Evolutionary conservation across 23 tunicate species (phyloP).

Genomic region (Styela clava): DNA sequence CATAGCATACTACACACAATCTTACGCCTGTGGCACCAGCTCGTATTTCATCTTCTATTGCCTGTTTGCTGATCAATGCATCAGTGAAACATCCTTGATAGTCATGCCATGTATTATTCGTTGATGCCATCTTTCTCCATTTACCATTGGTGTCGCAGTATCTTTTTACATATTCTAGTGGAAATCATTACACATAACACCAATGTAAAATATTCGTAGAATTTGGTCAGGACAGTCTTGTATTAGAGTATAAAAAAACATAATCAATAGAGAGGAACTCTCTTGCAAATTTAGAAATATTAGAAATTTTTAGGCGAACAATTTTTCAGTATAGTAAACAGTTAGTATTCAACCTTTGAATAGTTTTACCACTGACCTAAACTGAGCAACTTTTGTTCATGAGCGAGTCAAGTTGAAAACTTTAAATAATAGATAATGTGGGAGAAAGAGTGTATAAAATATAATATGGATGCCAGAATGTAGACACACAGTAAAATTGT

Average conservation of each 20-base stretch:
- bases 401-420: no score
- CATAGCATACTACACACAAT: conserved; percentile 4
- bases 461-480: no score
- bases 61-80: neutral
- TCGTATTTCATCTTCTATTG: neutral
- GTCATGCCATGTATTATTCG: neutral
- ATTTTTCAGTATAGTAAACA: no score
- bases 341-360: no score
- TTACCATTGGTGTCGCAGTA: conserved; percentile 26
- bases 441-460: no score
- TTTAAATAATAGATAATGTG: no score
- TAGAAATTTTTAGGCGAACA: no score
- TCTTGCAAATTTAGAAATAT: neutral
- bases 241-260: neutral
- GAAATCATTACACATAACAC: neutral
- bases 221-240: neutral
- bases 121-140: neutral
- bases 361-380: no score
- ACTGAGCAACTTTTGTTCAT: no score
- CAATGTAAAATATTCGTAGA: neutral
- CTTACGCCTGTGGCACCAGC: neutral
- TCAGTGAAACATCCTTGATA: neutral
- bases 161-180: conserved; percentile 19
- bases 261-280: neutral
- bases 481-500: no score